Percentiles rank a stretch among this genome's conserved stretches.
Conservation (phyloP, 2,797 vertebrate species). For the Caiman crocodilus region DNA sequence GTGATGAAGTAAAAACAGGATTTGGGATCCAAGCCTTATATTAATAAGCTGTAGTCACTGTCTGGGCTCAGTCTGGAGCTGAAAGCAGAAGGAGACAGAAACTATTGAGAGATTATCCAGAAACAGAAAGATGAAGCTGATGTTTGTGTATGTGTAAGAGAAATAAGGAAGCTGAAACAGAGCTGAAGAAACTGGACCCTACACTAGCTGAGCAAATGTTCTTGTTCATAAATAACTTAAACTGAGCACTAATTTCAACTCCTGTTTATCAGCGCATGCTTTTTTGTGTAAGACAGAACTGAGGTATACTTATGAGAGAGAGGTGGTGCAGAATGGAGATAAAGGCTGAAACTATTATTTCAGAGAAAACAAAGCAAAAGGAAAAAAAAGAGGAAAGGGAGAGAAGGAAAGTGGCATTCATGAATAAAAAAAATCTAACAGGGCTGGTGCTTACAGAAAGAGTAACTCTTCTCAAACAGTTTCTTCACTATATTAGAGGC, state of each 20-base stretch:
- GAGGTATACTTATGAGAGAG: not conserved
- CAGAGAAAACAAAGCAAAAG: not conserved
- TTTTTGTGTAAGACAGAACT: not conserved
- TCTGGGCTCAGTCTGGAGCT: not conserved
- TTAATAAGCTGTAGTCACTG: constrained; percentile 1
- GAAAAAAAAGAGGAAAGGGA: too few relatives aligned
- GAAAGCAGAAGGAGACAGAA: not conserved
- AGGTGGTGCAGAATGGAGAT: not conserved
- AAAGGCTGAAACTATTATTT: not conserved
- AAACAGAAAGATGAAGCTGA: not conserved
- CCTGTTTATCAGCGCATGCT: not conserved
- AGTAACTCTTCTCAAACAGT: not conserved
- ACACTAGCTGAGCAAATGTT: not conserved
- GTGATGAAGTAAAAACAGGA: not conserved
- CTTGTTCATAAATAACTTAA: not conserved
- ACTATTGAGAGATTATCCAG: not conserved
- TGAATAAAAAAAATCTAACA: not conserved
- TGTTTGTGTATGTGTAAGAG: not conserved
- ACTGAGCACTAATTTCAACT: not conserved
- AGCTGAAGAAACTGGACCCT: not conserved
- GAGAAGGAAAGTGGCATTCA: not conserved
- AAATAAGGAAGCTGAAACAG: not conserved
- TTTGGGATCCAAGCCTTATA: not conserved
- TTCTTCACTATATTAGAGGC: not conserved
- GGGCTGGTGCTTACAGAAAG: not conserved